Evolutionary conservation across 2,888 invertebrate genomes (phyloP), one percentile per base, ranked within the genome.

Genomic region (Scaptodrosophila latifasciaeformis): DNA sequence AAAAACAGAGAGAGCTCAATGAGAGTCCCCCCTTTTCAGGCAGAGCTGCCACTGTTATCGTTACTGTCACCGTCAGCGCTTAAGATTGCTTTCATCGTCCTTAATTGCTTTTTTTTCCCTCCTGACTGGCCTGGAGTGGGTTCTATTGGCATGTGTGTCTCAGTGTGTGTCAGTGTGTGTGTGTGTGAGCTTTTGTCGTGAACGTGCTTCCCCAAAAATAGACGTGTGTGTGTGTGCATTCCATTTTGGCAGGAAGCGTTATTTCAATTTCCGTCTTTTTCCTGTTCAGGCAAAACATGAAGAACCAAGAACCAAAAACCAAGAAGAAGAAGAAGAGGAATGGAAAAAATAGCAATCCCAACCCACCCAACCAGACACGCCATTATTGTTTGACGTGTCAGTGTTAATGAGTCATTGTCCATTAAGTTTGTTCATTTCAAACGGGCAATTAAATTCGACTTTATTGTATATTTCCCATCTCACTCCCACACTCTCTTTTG

Each of bases 41-140:
- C n/a, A n/a, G n/a, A n/a, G n/a, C n/a, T 19, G 37, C 17, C 61
- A 35, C 57, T 65, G 54, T 60, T 66, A 66, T 68, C 63, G 63
- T 72, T 70, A 70, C 77, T 77, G 74, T 75, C 70, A 74, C 70
- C 74, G 66, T 72, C 76, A 77, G 70, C 74, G 74, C 77, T 83
- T 84, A 85, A 84, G 84, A 84, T 84, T 83, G 82, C 84, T 84
- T 83, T 84, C 84, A 83, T 82, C 74, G 84, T 84, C 69, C 84
- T 85, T 85, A 85, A 85, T 85, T 85, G 84, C 84, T 84, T 84
- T 85, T 83, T 84, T 83, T 67, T 64, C 49, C 50, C 48, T 54
- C 48, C 42, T 45, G 49, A 34, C 5, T 45, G 21, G 50, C 19
- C 18, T 54, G 49, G 27, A 54, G 53, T 57, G 47, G 49, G 47